Conservation (phyloP, 2,888 invertebrate genomes). For the Chrysodeixis includens region DNA sequence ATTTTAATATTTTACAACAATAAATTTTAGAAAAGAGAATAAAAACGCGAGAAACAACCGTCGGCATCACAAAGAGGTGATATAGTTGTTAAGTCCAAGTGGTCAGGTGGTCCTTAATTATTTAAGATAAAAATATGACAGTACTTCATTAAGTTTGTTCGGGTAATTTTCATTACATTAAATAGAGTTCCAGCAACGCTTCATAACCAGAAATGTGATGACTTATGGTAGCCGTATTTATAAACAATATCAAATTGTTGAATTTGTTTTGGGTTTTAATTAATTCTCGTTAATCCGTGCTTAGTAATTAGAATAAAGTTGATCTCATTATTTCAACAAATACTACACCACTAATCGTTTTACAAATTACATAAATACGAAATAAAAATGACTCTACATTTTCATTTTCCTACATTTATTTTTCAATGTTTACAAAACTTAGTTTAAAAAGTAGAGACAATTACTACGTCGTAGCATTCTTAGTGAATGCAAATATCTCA, state of each 20-base stretch:
- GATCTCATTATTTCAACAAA: neutral
- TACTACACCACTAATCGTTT: neutral
- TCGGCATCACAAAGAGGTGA: slow-evolving; percentile 80
- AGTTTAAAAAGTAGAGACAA: slow-evolving; percentile 4
- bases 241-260: slow-evolving; percentile 12
- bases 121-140: slow-evolving; percentile 83
- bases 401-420: neutral
- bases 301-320: slow-evolving; percentile 12
- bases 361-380: neutral
- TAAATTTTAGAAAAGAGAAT: slow-evolving; percentile 78
- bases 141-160: slow-evolving; percentile 79
- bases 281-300: slow-evolving; percentile 11
- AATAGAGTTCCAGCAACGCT: slow-evolving; percentile 71
- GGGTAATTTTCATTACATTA: slow-evolving; percentile 73
- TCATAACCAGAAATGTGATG: slow-evolving; percentile 65
- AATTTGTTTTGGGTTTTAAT: slow-evolving; percentile 24
- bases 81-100: slow-evolving; percentile 78
- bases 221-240: slow-evolving; percentile 61
- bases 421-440: neutral
- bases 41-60: slow-evolving; percentile 66
- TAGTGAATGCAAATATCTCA: slow-evolving; percentile 1
- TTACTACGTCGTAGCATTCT: slow-evolving; percentile 1
- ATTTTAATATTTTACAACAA: slow-evolving; percentile 82
- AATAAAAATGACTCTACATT: neutral
- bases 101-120: slow-evolving; percentile 84